Base-by-base conservation (phyloP, 2,888 invertebrate species). In the Tetragonula carbonaria region DNA sequence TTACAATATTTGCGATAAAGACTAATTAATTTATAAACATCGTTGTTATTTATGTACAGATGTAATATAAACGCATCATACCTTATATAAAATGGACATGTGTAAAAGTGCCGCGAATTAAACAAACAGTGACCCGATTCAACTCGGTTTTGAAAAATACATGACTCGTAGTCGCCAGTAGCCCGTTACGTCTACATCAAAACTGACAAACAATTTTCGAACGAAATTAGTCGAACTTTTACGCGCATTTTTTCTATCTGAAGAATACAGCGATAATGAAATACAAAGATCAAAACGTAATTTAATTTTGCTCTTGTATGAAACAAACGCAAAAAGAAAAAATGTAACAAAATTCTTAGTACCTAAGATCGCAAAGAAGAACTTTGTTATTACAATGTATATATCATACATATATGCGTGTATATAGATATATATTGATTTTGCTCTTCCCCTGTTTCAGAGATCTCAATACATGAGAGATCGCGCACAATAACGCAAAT, bases 1-100 rank as follows among this genome's bases (percentile, higher is more conserved):
- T 77, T 87, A 87, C 85, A 87, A 51, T 83, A 67, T 73, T 84
- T 80, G 81, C 80, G 84, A 84, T 87, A 87, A 84, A 86, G 84
- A 87, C 86, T 87, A 87, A 87, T 82, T 86, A 82, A 87, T 87
- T 85, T 87, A 87, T 83, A 87, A 87, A 87, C 85, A 87, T 87
- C 87, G 87, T 87, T 85, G 86, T 86, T 66, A 75, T 82, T 79
- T 87, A 87, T 87, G 82, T 87, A 88, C 87, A 88, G 85, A 88
- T 80, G 81, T 76, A 87, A 88, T 88, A 84, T 82, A 88, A 88
- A 87, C 87, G 83, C 78, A 87, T 88, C 76, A 76, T 87, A 84
- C 78, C 72, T 82, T 88, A 88, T 88, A 88, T 87, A 88, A 88
- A 87, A 87, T 83, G 87, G 87, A 81, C 85, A 87, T 83, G 85